A percentile compares a stretch with the other conserved stretches of the same genome.
Evolutionary conservation across 2,888 invertebrate genomes (phyloP).

Genomic region (Nasonovia ribisnigri): DNA sequence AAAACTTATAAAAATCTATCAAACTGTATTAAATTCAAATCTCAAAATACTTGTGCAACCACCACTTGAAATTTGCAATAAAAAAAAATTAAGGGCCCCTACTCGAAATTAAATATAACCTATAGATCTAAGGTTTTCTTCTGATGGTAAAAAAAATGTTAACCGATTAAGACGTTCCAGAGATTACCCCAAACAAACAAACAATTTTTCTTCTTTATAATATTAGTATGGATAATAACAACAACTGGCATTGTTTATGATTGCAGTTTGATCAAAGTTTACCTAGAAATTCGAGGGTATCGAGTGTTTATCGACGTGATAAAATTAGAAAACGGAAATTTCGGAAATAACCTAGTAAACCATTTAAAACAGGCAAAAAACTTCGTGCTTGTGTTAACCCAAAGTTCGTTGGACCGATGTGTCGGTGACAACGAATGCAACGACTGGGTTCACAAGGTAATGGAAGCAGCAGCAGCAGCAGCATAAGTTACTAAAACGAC

Average conservation of each 20-base stretch:
- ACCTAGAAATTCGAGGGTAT: constrained; percentile 92
- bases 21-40: too few relatives aligned
- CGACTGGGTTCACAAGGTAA: constrained; percentile 98
- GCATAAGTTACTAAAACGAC: neutral
- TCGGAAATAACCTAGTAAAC: constrained; percentile 96
- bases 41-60: too few relatives aligned
- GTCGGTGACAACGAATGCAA: constrained; percentile 92
- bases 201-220: too few relatives aligned
- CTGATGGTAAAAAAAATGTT: too few relatives aligned
- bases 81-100: too few relatives aligned
- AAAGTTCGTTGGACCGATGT: constrained; percentile 94
- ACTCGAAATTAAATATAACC: too few relatives aligned
- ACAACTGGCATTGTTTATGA: constrained; percentile 56
- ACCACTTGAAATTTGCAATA: too few relatives aligned
- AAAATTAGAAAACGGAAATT: constrained; percentile 96
- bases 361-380: constrained; percentile 97
- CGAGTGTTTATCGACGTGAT: constrained; percentile 99
- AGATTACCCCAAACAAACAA: too few relatives aligned
- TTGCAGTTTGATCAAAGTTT: constrained; percentile 90
- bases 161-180: too few relatives aligned
- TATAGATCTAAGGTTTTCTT: too few relatives aligned
- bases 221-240: neutral
- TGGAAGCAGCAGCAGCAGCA: neutral
- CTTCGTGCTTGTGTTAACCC: constrained; percentile 95
- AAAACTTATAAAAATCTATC: too few relatives aligned